These are phyloP conservation scores for Drosophila macrospina DNA, from an alignment of 2,888 invertebrate species.

Conservation along the genomic window DNA sequence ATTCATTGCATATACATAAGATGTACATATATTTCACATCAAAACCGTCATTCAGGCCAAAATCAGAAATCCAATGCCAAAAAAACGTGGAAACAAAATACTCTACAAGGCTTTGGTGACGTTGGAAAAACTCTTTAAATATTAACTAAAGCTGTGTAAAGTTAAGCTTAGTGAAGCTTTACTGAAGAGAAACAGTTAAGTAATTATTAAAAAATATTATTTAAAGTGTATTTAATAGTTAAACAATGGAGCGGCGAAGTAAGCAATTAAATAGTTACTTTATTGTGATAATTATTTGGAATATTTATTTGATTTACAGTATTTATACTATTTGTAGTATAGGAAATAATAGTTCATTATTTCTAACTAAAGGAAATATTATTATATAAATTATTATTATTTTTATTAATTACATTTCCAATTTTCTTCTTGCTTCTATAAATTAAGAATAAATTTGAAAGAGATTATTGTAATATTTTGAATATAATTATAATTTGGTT, in stretches of 20 bases:
- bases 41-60: constrained; percentile 33
- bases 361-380: neutral
- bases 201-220: too few relatives aligned
- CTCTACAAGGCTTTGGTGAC: constrained; percentile 23
- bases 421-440: too few relatives aligned
- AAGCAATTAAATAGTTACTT: neutral
- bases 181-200: too few relatives aligned
- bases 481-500: too few relatives aligned
- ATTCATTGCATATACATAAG: constrained; percentile 14
- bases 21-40: constrained; percentile 39
- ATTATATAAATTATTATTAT: too few relatives aligned
- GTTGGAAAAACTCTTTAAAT: neutral
- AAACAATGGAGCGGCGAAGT: neutral
- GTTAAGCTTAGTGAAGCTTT: neutral
- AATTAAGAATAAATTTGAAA: too few relatives aligned
- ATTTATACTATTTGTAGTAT: too few relatives aligned
- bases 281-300: neutral
- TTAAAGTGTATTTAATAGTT: neutral
- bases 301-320: neutral
- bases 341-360: too few relatives aligned
- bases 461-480: too few relatives aligned
- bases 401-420: too few relatives aligned
- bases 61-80: constrained; percentile 56
- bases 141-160: neutral
- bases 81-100: constrained; percentile 25